These are phyloP conservation scores for Drosophila seguyi DNA, from an alignment of 1,140 invertebrate genomes.

Conservation along the genomic window DNA sequence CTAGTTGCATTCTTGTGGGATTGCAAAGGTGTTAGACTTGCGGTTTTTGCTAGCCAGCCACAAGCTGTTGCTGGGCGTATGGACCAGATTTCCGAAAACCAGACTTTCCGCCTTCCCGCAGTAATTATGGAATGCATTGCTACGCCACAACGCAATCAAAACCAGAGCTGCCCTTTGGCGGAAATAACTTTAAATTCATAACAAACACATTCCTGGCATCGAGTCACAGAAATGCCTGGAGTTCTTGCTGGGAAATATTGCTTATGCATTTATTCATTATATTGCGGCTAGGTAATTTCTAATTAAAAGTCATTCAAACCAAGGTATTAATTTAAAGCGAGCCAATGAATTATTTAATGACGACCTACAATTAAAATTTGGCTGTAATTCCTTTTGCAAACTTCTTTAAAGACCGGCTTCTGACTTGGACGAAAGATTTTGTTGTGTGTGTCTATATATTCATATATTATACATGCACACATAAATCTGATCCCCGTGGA, in stretches of 20 bases:
- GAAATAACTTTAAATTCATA: slow-evolving; percentile 32
- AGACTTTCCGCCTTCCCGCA: background rate
- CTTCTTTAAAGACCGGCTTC: background rate
- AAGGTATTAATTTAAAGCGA: background rate
- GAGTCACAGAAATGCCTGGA: slow-evolving; percentile 22
- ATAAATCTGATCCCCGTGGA: slow-evolving; percentile 17
- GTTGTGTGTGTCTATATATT: background rate
- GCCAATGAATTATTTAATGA: slow-evolving; percentile 27
- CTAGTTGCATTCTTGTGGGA: slow-evolving; percentile 32
- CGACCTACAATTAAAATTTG: slow-evolving; percentile 2
- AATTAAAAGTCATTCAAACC: slow-evolving; percentile 16
- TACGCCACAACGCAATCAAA: slow-evolving; percentile 33
- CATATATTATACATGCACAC: background rate
- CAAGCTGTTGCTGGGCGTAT: slow-evolving; percentile 15
- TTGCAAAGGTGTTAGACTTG: slow-evolving; percentile 42
- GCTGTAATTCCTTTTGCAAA: background rate
- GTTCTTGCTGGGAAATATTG: slow-evolving; percentile 11
- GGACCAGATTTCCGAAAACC: background rate
- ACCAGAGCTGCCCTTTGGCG: slow-evolving; percentile 10
- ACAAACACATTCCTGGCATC: slow-evolving; percentile 30
- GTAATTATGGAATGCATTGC: slow-evolving; percentile 44
- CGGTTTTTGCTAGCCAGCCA: slow-evolving; percentile 21
- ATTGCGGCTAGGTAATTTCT: slow-evolving; percentile 13
- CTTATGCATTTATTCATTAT: slow-evolving; percentile 33
- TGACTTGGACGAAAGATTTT: slow-evolving; percentile 4